Conservation (phyloP, 1,140 invertebrate genomes). For the Polypedilum pembai region DNA sequence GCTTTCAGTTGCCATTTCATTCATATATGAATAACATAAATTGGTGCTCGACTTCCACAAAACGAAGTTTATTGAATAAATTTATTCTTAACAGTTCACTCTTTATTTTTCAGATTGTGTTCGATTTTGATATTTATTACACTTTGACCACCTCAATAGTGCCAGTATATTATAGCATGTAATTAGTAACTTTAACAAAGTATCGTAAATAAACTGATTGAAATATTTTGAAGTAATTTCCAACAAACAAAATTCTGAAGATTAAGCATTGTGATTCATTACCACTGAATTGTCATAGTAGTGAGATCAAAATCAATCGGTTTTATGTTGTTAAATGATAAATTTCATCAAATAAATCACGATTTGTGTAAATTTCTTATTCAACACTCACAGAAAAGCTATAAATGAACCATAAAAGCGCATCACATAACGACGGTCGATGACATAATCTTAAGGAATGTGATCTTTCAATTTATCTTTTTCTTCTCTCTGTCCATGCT, state of each 20-base stretch:
- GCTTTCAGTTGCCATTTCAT: constrained; percentile 10
- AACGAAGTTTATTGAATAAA: neutral
- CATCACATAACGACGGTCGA: neutral
- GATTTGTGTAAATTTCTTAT: neutral
- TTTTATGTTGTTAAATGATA: neutral
- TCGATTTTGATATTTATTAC: neutral
- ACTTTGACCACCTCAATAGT: constrained; percentile 1
- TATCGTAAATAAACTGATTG: neutral
- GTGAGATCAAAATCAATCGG: neutral
- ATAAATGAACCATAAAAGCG: constrained; percentile 16
- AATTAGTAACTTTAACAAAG: neutral
- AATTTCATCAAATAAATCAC: neutral
- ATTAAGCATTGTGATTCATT: neutral
- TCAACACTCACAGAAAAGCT: neutral
- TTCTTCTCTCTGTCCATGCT: neutral
- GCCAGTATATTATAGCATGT: neutral
- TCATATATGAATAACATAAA: neutral
- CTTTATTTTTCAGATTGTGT: neutral
- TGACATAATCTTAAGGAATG: constrained; percentile 24
- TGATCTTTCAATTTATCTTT: constrained; percentile 26
- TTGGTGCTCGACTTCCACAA: neutral
- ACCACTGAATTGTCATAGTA: neutral
- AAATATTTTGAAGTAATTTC: neutral
- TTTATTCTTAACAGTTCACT: neutral
- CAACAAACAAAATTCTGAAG: neutral